Evolutionary conservation across 2,113 vertebrate species (phyloP), one percentile per base, ranked within the genome.

Genomic region (Actenoides lindsayi): DNA sequence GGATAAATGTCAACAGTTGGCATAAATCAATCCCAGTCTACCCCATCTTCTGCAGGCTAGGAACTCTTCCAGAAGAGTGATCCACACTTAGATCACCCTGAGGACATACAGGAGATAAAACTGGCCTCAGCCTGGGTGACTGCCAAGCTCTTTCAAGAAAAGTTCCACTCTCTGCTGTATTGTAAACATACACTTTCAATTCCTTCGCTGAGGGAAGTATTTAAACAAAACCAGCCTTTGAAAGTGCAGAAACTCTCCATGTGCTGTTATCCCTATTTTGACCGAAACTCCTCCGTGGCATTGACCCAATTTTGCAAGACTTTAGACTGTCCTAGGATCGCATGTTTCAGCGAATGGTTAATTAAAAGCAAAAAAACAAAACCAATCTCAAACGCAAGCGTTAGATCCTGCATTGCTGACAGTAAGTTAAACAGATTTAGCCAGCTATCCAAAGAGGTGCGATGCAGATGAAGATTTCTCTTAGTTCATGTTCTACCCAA

Each of bases 351-450:
- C 24, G 11, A 78, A 67, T 4, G 7, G 70, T 19, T 78, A 73
- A 75, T 51, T 41, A 39, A 88, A 79, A n/a, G 0, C 2, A 74
- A 53, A 17, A 21, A 18, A 31, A 6, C 25, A 37, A 37, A 83
- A 39, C 5, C 15, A 37, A 2, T 9, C 15, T 64, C 35, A 33
- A 25, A 53, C 2, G 1, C 7, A 54, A 54, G 13, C 0, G 0
- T 50, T 48, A 75, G 28, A 19, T 83, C 56, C 63, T 70, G 48
- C 46, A 20, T 18, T 46, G 20, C 46, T 46, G 46, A 7, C 19
- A 46, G 46, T 50, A 50, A 77, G 6, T 37, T 24, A 16, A 79
- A 71, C 3, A 62, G 19, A 57, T 78, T 89, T 35, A 78, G 21
- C 63, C 51, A 87, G 20, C 59, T 44, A 48, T 57, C 35, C 37